phyloP scores from a whole-genome alignment of 2,888 invertebrate species.

The Pelosia muscerda region DNA sequence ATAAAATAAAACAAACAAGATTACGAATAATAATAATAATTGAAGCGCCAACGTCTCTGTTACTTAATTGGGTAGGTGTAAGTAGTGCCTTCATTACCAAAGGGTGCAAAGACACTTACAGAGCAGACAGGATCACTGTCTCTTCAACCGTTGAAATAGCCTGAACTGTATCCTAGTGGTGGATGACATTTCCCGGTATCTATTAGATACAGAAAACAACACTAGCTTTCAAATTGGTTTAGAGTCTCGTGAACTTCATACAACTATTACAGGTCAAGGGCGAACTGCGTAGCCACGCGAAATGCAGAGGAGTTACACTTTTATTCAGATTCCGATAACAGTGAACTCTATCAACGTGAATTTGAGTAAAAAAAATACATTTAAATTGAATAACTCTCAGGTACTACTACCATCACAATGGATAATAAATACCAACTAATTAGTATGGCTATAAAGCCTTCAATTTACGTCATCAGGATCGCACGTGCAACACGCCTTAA shows the following conservation, averaged over 20 bases:
- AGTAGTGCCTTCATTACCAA: too few species aligned
- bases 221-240: background rate
- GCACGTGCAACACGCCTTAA: conserved; percentile 41
- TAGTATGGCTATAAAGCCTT: conserved; percentile 40
- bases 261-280: background rate
- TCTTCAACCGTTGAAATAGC: background rate
- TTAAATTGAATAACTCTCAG: background rate
- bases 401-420: conserved; percentile 21
- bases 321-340: background rate
- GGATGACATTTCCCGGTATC: background rate
- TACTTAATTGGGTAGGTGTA: too few species aligned
- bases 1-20: too few species aligned
- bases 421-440: conserved; percentile 35
- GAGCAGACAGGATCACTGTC: too few species aligned
- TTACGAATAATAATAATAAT: too few species aligned
- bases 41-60: too few species aligned
- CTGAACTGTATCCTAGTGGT: background rate
- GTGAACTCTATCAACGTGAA: background rate
- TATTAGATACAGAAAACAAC: background rate
- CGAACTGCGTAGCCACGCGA: background rate
- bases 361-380: background rate
- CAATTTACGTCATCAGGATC: conserved; percentile 53
- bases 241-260: background rate
- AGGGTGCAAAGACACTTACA: background rate
- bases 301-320: background rate